phyloP scores from a whole-genome alignment of 2,797 vertebrate genomes.

The Mormyrus hasselquistii region DNA sequence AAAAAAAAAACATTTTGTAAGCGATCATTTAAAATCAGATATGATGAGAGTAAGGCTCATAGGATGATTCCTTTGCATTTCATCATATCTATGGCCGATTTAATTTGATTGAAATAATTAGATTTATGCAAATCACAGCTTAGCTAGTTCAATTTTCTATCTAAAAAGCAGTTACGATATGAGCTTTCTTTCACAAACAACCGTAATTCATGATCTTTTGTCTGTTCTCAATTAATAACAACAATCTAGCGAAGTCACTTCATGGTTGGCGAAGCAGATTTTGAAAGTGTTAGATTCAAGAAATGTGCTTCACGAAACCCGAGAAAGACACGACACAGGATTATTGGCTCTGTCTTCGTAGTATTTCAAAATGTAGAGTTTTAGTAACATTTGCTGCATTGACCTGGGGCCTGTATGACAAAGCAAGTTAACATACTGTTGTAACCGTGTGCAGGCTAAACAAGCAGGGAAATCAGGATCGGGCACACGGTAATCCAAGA shows the following conservation, averaged over 20 bases:
- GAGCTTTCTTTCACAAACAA: neutral
- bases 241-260: neutral
- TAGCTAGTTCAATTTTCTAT: conserved; percentile 14
- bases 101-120: conserved; percentile 20
- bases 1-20: conserved; percentile 25
- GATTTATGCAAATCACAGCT: conserved; percentile 10
- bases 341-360: neutral
- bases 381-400: neutral
- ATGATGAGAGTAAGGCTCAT: conserved; percentile 19
- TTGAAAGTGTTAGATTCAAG: neutral
- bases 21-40: conserved; percentile 29
- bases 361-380: neutral
- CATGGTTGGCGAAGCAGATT: neutral
- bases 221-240: neutral
- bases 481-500: no score
- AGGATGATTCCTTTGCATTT: conserved; percentile 8
- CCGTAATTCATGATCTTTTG: neutral
- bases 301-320: neutral
- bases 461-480: no score
- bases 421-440: neutral
- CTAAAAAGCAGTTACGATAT: neutral
- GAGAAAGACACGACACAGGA: neutral
- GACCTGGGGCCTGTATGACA: neutral
- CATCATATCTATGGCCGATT: conserved; percentile 6
- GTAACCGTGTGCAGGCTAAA: no score